Evolutionary conservation across 1,140 invertebrate genomes (phyloP).

Genomic region (Drosophila rufa): DNA sequence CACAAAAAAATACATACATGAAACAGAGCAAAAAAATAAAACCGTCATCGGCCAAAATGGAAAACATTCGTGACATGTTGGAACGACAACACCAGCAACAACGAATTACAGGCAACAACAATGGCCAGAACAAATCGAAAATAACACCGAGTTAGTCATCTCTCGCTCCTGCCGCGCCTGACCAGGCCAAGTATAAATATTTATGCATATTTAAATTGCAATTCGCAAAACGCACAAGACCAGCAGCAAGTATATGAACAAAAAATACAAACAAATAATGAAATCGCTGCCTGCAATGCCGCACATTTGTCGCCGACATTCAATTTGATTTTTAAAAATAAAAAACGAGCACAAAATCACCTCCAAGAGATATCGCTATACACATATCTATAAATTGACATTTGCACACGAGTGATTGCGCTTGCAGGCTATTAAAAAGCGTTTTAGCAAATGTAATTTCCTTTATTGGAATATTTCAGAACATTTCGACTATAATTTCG

Average conservation of each 20-base stretch:
- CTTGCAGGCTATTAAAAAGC: constrained; percentile 27
- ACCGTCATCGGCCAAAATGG: constrained; percentile 52
- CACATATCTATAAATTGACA: constrained; percentile 8
- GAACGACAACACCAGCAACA: constrained; percentile 24
- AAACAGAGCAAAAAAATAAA: constrained; percentile 29
- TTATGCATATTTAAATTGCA: constrained; percentile 73
- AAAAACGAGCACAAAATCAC: constrained; percentile 6
- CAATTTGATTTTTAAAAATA: constrained; percentile 56
- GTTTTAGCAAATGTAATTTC: constrained; percentile 7
- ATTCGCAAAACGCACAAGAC: constrained; percentile 37
- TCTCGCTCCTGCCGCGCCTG: constrained; percentile 24
- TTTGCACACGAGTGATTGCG: constrained; percentile 1
- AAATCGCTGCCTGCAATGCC: constrained; percentile 19
- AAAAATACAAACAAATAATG: constrained; percentile 48
- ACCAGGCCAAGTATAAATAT: constrained; percentile 41
- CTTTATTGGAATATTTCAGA: constrained; percentile 6
- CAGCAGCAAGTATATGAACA: constrained; percentile 8
- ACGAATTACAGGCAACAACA: constrained; percentile 44
- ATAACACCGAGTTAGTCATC: constrained; percentile 68
- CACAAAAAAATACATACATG: constrained; percentile 5
- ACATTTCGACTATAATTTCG: not conserved
- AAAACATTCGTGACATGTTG: constrained; percentile 77
- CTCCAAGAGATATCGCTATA: constrained; percentile 3
- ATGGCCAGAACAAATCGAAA: constrained; percentile 43
- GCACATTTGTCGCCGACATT: constrained; percentile 52